Percentiles rank a stretch among this genome's conserved stretches.
These are phyloP conservation scores for Sapajus apella DNA, from an alignment of 2,113 vertebrate species.

Conservation along the genomic window DNA sequence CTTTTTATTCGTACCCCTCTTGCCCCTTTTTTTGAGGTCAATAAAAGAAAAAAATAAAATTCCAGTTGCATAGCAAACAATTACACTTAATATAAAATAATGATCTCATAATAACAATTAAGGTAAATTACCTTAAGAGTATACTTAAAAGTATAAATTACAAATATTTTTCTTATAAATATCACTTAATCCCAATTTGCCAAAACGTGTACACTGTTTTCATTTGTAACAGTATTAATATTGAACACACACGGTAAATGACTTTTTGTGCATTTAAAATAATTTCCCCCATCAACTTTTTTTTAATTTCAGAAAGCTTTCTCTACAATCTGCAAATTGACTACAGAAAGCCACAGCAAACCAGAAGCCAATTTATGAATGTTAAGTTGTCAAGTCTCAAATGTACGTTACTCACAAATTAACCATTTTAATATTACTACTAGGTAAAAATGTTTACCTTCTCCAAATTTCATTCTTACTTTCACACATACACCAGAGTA, in stretches of 20 bases:
- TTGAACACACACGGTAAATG: neutral
- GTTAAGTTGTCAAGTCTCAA: neutral
- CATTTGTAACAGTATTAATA: constrained; percentile 26
- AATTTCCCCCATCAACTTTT: constrained; percentile 7
- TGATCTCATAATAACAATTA: constrained; percentile 19
- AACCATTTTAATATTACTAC: constrained; percentile 38
- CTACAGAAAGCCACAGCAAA: constrained; percentile 53
- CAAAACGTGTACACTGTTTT: constrained; percentile 41
- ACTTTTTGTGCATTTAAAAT: constrained; percentile 37
- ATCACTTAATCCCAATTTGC: constrained; percentile 33
- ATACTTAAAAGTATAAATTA: constrained; percentile 27
- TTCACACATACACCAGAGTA: constrained; percentile 17
- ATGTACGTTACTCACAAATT: neutral
- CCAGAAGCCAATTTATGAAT: neutral
- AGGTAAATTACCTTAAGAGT: constrained; percentile 21
- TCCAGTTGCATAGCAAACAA: neutral
- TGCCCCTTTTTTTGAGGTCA: neutral
- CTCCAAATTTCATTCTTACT: neutral
- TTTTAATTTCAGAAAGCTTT: constrained; percentile 45
- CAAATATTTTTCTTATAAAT: constrained; percentile 36
- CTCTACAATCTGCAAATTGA: constrained; percentile 40
- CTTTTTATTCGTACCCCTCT: neutral
- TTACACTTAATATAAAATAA: constrained; percentile 45
- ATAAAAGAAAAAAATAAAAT: constrained; percentile 46
- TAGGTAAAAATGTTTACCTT: neutral